Percentiles rank a stretch among this genome's conserved stretches.
phyloP scores from a whole-genome alignment of 2,797 vertebrate genomes.

The Ciconia nigra region DNA sequence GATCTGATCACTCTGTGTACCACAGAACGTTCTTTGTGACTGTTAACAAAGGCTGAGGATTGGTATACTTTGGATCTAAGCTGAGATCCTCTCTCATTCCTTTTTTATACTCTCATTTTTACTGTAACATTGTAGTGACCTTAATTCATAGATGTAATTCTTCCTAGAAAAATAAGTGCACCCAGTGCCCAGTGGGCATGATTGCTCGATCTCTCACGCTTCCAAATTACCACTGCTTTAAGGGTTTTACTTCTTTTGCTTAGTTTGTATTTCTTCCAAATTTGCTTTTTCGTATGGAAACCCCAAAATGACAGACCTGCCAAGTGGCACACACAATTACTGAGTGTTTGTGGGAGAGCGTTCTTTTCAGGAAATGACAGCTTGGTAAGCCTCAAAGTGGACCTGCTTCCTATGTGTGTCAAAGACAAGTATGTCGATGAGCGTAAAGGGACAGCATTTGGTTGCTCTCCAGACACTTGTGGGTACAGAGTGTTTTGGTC shows the following conservation, averaged over 20 bases:
- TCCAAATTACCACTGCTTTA: neutral
- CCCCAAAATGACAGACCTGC: neutral
- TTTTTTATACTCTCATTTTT: neutral
- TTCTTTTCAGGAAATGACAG: neutral
- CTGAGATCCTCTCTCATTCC: neutral
- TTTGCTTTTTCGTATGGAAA: neutral
- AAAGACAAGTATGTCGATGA: neutral
- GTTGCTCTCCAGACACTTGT: neutral
- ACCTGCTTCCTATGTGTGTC: neutral
- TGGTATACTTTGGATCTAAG: neutral
- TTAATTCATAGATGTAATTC: neutral
- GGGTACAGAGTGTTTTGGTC: neutral
- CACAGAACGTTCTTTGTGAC: neutral
- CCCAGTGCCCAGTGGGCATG: too few relatives aligned
- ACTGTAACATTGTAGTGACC: neutral
- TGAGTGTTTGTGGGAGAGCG: neutral
- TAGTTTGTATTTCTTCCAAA: neutral
- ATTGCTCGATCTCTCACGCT: accelerated
- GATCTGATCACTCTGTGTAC: neutral
- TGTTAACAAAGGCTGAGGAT: neutral
- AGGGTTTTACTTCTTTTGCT: neutral
- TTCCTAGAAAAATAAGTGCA: neutral
- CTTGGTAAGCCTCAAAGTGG: neutral
- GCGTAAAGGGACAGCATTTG: neutral
- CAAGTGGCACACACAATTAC: neutral